Base-by-base conservation (phyloP, 2,888 invertebrate species). In the Lepidonotus clava region DNA sequence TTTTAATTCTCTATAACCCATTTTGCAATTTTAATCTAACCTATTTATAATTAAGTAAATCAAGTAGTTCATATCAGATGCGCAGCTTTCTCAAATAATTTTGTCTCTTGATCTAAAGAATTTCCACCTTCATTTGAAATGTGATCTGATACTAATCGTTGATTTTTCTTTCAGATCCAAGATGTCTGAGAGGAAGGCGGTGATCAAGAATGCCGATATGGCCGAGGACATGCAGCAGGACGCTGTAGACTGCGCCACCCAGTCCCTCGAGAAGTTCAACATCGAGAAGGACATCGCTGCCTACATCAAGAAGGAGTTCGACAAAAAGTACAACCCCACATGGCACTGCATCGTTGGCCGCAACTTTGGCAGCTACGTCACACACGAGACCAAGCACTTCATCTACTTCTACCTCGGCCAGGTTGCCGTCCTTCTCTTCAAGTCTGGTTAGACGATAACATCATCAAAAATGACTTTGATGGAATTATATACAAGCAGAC, bases 221-320 rank as follows among this genome's bases (percentile, higher is more conserved):
- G 97, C 98, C 93, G 99, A 99, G 95, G 99, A 99, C 95, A 99
- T 99, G 99, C 99, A 99, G 96, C 99, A 99, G 94, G 99, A 99
- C 95, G 98, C 99, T 91, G 98, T 99, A 46, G 99, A 99, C 95
- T 98, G 98, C 95, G 99, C 99, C 92, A 99, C 98, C 90, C 98
- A 98, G 95, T 98, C 99, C 34, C 96, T 99, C 89, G 99, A 99
- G 95, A 99, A 99, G 94, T 99, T 97, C 95, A 98, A 99, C 95
- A 98, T 99, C 95, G 99, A 99, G 95, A 99, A 99, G 97, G 99
- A 99, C 94, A 99, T 99, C 93, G 99, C 99, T 28, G 99, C 99
- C 87, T 99, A 97, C 95, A 99, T 99, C 95, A 99, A 99, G 96
- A 99, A 99, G 95, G 99, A 99, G 94, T 99, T 99, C 94, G 99